Conservation (phyloP, 1,140 invertebrate species). For the Diorhabda carinulata region DNA sequence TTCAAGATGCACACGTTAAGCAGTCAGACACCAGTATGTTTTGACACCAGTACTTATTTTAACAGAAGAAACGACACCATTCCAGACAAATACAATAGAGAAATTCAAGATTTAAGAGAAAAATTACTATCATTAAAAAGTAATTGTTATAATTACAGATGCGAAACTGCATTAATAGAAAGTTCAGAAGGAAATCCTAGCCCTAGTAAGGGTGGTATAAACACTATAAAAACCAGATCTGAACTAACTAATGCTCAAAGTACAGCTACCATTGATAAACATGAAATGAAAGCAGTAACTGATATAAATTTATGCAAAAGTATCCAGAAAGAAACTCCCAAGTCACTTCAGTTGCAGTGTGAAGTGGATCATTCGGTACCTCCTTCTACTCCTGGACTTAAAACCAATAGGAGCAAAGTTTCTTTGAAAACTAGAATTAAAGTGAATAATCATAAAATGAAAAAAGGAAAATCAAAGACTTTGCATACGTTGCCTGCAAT, state of each 20-base stretch:
- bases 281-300: conserved; percentile 13
- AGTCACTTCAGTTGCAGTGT: background rate
- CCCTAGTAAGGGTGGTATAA: background rate
- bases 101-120: conserved; percentile 38
- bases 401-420: conserved; percentile 25
- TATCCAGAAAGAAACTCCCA: conserved; percentile 4
- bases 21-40: conserved; percentile 26
- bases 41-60: conserved; percentile 44
- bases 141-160: background rate
- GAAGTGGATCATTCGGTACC: background rate
- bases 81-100: conserved; percentile 36
- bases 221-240: background rate
- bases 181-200: background rate
- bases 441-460: conserved; percentile 17
- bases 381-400: background rate
- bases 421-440: conserved; percentile 28
- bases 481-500: conserved; percentile 10
- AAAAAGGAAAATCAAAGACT: conserved; percentile 23
- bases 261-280: background rate
- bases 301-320: conserved; percentile 22
- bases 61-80: conserved; percentile 36
- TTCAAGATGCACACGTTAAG: conserved; percentile 25
- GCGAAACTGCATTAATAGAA: background rate
- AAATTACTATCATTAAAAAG: conserved; percentile 18
- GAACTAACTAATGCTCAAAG: conserved; percentile 14